Evolutionary conservation across 2,113 vertebrate species (phyloP).

Genomic region (Tragelaphus scriptus): DNA sequence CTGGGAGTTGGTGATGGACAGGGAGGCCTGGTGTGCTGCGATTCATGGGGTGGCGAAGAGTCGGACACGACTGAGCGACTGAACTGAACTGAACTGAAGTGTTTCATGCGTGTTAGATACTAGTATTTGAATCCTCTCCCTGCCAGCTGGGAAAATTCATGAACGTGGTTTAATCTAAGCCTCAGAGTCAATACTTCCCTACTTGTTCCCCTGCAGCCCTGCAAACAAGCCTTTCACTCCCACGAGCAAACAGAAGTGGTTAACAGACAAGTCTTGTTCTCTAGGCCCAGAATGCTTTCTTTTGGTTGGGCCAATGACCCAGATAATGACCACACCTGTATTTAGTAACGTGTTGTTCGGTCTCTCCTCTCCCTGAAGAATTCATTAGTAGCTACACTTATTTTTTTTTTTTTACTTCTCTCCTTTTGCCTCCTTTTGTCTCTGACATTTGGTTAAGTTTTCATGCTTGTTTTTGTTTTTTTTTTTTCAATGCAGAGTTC

Average conservation of each 20-base stretch:
- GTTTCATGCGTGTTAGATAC: background rate
- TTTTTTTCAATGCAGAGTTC: background rate
- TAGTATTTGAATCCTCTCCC: background rate
- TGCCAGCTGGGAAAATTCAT: background rate
- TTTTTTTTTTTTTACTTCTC: background rate
- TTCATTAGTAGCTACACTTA: no score
- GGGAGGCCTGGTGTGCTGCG: no score
- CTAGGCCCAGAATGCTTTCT: background rate
- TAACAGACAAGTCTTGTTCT: background rate
- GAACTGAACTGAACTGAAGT: background rate
- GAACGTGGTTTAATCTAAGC: background rate
- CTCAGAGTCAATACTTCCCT: background rate
- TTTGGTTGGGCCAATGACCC: background rate
- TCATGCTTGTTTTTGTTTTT: background rate
- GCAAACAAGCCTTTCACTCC: background rate
- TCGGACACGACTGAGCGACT: fast-evolving
- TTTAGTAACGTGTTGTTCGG: background rate
- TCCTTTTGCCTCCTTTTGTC: background rate
- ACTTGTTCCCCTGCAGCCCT: background rate
- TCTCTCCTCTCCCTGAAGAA: background rate
- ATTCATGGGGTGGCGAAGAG: no score
- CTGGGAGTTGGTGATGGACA: no score
- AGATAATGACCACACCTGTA: background rate
- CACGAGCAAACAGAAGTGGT: background rate
- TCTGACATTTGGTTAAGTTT: background rate